Evolutionary conservation across 1,140 invertebrate genomes (phyloP), one percentile per base, ranked within the genome.

Genomic region (Oncopeltus fasciatus): DNA sequence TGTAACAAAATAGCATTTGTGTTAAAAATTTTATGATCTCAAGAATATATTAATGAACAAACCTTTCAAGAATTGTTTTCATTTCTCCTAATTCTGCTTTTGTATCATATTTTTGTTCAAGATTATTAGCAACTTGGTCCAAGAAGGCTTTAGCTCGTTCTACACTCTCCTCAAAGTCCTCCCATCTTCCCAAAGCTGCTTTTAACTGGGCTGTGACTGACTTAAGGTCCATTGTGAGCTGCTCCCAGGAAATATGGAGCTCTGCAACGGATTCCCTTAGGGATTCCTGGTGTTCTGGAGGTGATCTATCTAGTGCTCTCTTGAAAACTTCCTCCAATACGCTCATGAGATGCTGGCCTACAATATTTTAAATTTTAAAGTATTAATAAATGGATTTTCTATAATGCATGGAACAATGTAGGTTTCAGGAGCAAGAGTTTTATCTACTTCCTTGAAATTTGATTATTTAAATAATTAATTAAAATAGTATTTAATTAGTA

Each of bases 71-170:
- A 21, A 90, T 76, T 0, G 89, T 92, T 73, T 91, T 92, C 83
- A 94, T 92, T 75, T 93, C 90, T 57, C 88, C 85, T 5, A 92
- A 74, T 74, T 93, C 90, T 29, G 87, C 88, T 69, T 84, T 86
- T 1, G 84, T 86, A 49, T 84, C 77, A 0, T 83, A 79, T 16
- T 81, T 74, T 57, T 78, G 76, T 61, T 82, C 77, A 0, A 92
- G 69, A 51, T 79, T 75, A 72, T 86, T 84, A 49, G 81, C 81
- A 0, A 64, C 44, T 0, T 43, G 47, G 5, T 72, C 76, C 0
- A 90, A 75, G 87, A 88, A 90, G 68, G 80, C 78, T 26, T 84
- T 79, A 1, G 91, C 76, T 49, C 79, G 81, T 29, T 77, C 75
- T 62, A 82, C 83, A 18, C 82, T 80, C 65, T 88, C 84, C 46